Base-by-base conservation (phyloP, 2,888 invertebrate genomes). In the Acanthopleura granulata region DNA sequence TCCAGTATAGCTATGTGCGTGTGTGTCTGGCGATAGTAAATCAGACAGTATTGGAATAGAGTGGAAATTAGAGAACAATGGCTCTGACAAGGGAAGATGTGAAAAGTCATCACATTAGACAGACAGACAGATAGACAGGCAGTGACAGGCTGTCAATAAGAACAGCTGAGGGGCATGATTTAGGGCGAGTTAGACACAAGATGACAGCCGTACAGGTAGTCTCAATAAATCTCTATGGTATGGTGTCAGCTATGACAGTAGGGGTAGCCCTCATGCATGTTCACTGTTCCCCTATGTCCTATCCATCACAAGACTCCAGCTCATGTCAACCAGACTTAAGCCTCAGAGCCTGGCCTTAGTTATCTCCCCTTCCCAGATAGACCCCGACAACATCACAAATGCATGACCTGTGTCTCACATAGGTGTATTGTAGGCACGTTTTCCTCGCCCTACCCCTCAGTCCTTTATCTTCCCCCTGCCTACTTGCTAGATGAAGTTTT, bases 181-280 rank as follows among this genome's bases (percentile, higher is more conserved):
- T 27, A 66, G 25, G 22, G 22, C 1, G 25, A 22, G 22, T 22
- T 6, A 27, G 29, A 66, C 25, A 22, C 15, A 66, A 66, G 66
- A 66, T 66, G 66, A 66, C 66, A 66, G 27, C 16, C 16, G 3
- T 27, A 66, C 29, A 66, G 66, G 66, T 66, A 66, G 66, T 25
- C 25, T 27, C 25, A 22, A 66, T 66, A 66, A 61, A 51, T 50
- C 73, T 61, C 62, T 57, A 18, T 72, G 27, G 25, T 61, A 62
- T 27, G 62, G 73, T 51, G 73, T 51, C 18, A 22, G 27, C 51
- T 18, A n/a, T 72, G 57, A 61, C 73, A 71, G 71, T 40, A 49
- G 66, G 29, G 66, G 66, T 27, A 27, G 66, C 15, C 66, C 66
- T 66, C 29, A 66, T 27, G 25, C 66, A 66, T 66, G 66, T 66